phyloP scores from a whole-genome alignment of 1,140 invertebrate genomes.

The Ganaspis sp. region DNA sequence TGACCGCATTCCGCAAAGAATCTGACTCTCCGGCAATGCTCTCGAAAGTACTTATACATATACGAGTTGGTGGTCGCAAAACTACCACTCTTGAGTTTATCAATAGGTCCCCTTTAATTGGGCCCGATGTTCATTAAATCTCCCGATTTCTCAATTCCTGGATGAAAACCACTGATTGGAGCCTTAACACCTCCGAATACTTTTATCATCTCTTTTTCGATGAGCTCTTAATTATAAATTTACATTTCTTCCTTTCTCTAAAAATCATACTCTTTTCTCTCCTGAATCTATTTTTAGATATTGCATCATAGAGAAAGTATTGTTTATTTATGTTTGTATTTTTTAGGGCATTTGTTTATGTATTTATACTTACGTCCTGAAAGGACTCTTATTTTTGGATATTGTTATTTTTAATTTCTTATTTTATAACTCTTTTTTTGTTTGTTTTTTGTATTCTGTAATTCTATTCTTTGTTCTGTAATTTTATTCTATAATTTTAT shows the following conservation, averaged over 20 bases:
- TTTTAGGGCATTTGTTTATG: no score
- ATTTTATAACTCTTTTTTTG: no score
- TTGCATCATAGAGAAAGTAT: no score
- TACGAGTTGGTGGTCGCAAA: slow-evolving; percentile 4
- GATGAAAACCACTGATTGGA: slow-evolving; percentile 1
- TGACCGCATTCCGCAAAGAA: slow-evolving; percentile 62
- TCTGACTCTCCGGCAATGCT: slow-evolving; percentile 46
- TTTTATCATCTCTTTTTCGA: slow-evolving; percentile 3
- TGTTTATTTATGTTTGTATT: no score
- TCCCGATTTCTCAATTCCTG: background rate
- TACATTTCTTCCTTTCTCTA: background rate
- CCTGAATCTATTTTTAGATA: no score
- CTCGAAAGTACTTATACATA: slow-evolving; percentile 26
- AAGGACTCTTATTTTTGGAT: no score
- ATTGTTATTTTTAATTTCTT: no score
- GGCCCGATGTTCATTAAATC: slow-evolving; percentile 4
- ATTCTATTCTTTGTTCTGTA: no score
- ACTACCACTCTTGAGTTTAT: slow-evolving; percentile 13
- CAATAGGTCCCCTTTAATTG: slow-evolving; percentile 12
- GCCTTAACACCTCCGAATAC: background rate
- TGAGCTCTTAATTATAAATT: slow-evolving; percentile 4
- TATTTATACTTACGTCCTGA: no score
- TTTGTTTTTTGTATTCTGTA: no score
- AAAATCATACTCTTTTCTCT: background rate
- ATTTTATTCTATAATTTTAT: no score